These are phyloP conservation scores for Myxocyprinus asiaticus DNA, from an alignment of 2,113 vertebrate species.

Conservation along the genomic window DNA sequence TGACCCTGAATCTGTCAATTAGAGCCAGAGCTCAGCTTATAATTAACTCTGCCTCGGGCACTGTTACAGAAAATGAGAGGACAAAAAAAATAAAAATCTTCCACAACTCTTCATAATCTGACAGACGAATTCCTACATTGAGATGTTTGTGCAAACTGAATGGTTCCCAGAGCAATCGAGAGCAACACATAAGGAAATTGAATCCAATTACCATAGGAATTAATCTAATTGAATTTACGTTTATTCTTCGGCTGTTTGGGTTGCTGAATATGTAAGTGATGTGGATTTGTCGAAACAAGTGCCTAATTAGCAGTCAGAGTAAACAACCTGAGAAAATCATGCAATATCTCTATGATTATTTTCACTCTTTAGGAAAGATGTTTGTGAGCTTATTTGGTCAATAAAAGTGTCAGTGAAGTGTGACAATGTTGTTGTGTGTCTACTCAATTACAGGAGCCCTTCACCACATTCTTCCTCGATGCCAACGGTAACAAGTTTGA, in stretches of 20 bases:
- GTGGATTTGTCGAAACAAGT: slow-evolving; percentile 46
- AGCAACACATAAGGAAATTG: slow-evolving; percentile 45
- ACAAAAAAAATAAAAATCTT: slow-evolving; percentile 30
- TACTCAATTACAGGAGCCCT: slow-evolving; percentile 83
- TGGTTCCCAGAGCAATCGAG: slow-evolving; percentile 43
- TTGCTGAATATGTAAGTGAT: slow-evolving; percentile 30
- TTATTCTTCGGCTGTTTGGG: slow-evolving; percentile 45
- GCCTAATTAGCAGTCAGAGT: slow-evolving; percentile 49
- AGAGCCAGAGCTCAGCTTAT: slow-evolving; percentile 66
- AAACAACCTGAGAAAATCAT: slow-evolving; percentile 4
- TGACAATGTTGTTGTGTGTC: slow-evolving; percentile 36
- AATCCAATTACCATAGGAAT: slow-evolving; percentile 53
- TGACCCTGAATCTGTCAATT: slow-evolving; percentile 72
- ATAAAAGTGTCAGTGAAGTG: not conserved
- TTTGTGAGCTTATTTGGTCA: slow-evolving; percentile 21
- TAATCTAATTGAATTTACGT: slow-evolving; percentile 34
- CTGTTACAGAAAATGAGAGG: slow-evolving; percentile 59
- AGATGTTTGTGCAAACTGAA: slow-evolving; percentile 56
- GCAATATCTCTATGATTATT: not conserved
- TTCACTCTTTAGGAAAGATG: slow-evolving; percentile 8
- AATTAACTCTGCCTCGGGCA: slow-evolving; percentile 73
- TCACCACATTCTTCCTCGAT: slow-evolving; percentile 93
- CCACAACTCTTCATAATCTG: slow-evolving; percentile 53
- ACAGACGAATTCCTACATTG: slow-evolving; percentile 54
- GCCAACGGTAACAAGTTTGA: slow-evolving; percentile 91